Conservation (phyloP, 2,888 invertebrate species). For the Drosophila birchii region DNA sequence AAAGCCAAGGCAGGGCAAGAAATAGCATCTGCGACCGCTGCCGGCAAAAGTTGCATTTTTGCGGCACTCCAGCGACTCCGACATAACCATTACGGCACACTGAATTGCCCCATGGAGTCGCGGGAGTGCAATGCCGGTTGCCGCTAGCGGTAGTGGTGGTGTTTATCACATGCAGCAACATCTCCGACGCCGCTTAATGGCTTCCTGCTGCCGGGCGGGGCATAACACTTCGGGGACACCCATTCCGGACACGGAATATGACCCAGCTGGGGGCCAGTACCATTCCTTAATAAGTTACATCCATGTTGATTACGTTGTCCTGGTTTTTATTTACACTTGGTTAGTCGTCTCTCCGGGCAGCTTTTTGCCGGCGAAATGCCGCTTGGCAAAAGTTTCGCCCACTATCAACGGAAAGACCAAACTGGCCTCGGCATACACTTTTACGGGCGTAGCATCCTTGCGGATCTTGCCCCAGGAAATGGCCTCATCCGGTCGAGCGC, state of each 20-base stretch:
- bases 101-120: conserved; percentile 49
- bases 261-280: conserved; percentile 13
- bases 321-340: conserved; percentile 53
- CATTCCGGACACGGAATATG: conserved; percentile 15
- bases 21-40: conserved; percentile 45
- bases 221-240: conserved; percentile 55
- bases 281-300: conserved; percentile 42
- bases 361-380: conserved; percentile 83
- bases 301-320: conserved; percentile 51
- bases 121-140: conserved; percentile 52
- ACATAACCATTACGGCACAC: conserved; percentile 54
- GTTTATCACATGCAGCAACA: conserved; percentile 69
- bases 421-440: conserved; percentile 96
- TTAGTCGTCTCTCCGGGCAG: conserved; percentile 15
- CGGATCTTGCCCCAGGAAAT: conserved; percentile 99
- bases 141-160: conserved; percentile 40
- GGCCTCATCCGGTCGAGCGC: conserved; percentile 99
- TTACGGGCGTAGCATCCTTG: conserved; percentile 94
- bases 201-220: conserved; percentile 55
- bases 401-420: conserved; percentile 97
- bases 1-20: background rate
- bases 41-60: conserved; percentile 63
- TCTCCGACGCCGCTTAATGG: conserved; percentile 63
- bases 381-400: conserved; percentile 96
- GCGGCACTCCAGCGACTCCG: conserved; percentile 48